Evolutionary conservation across 2,888 invertebrate species (phyloP).

Genomic region (Ophioninae sp.): DNA sequence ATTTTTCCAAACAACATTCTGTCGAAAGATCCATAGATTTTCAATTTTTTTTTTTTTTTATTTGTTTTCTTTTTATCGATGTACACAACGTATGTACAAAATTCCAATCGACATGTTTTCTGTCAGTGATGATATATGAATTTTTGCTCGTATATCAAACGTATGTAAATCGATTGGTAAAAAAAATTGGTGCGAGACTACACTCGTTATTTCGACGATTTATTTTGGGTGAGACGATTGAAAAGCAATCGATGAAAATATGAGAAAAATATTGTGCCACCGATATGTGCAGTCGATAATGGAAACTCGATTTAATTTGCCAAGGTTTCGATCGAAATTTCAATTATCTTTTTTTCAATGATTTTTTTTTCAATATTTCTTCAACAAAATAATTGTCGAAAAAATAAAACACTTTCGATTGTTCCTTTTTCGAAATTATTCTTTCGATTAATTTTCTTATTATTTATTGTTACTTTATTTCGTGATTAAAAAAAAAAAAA

Average conservation of each 20-base stretch:
- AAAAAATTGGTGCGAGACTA: background rate
- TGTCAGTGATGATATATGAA: background rate
- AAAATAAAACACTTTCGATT: too few relatives aligned
- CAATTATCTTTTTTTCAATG: too few relatives aligned
- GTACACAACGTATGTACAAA: too few relatives aligned
- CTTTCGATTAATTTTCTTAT: too few relatives aligned
- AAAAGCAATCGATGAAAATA: background rate
- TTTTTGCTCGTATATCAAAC: background rate
- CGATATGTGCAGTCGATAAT: background rate
- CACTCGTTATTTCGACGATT: conserved; percentile 18
- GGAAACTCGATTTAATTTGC: too few relatives aligned
- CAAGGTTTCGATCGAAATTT: too few relatives aligned
- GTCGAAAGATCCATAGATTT: background rate
- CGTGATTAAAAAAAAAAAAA: too few relatives aligned
- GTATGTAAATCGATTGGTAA: background rate
- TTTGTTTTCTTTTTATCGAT: too few relatives aligned
- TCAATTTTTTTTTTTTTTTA: background rate
- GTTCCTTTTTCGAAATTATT: too few relatives aligned
- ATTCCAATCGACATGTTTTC: background rate
- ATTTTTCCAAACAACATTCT: background rate
- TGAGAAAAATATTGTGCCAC: background rate
- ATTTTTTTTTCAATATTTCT: too few relatives aligned
- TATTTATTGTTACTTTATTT: too few relatives aligned
- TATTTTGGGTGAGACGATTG: background rate
- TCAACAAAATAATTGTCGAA: too few relatives aligned